phyloP scores from a whole-genome alignment of 1,140 invertebrate species.

The Tachypleus tridentatus region DNA sequence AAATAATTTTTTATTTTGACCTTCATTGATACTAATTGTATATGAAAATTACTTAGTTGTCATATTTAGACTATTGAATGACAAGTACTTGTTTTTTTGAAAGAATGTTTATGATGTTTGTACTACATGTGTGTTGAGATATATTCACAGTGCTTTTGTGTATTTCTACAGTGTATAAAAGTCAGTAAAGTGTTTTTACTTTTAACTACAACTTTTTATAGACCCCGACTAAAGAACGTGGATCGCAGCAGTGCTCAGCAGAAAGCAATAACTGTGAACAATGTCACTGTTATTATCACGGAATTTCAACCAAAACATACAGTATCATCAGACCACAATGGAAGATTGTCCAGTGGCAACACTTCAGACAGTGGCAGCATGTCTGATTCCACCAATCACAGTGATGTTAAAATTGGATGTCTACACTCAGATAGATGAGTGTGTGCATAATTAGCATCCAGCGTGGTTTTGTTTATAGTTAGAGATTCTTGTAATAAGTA shows the following conservation, averaged over 20 bases:
- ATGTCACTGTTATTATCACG: constrained; percentile 90
- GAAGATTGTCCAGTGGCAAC: constrained; percentile 12
- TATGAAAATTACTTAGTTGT: no score
- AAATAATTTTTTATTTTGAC: no score
- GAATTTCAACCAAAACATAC: constrained; percentile 81
- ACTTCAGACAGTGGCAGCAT: constrained; percentile 20
- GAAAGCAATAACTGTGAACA: constrained; percentile 88
- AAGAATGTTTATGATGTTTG: neutral
- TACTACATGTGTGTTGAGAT: neutral
- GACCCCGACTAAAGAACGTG: constrained; percentile 73
- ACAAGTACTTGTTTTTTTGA: neutral
- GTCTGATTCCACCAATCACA: constrained; percentile 17
- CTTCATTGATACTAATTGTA: no score
- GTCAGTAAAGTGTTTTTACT: neutral
- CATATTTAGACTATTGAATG: no score
- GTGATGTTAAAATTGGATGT: constrained; percentile 18
- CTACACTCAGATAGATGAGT: constrained; percentile 16
- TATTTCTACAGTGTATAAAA: neutral
- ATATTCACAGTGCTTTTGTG: neutral
- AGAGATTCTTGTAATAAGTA: no score
- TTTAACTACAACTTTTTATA: no score
- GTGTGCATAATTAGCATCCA: no score
- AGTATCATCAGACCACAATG: constrained; percentile 19
- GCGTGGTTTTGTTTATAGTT: no score
- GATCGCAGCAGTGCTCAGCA: constrained; percentile 76